phyloP scores from a whole-genome alignment of 2,113 vertebrate species.

The Gnathonemus longibarbis region DNA sequence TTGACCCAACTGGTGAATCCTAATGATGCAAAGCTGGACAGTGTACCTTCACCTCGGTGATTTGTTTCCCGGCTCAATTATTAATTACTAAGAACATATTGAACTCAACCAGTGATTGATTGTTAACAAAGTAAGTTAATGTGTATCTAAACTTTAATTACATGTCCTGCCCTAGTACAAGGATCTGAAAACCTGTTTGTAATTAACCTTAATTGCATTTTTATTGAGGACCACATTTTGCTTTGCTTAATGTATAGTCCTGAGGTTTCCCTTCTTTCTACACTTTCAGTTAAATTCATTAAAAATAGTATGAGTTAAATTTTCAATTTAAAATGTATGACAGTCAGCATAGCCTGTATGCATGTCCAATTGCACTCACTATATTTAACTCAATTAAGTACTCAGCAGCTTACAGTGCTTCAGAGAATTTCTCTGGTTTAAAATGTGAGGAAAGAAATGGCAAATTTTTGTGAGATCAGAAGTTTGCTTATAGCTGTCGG shows the following conservation, averaged over 20 bases:
- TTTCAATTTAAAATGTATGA: not conserved
- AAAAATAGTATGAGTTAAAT: not conserved
- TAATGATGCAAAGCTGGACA: slow-evolving; percentile 18
- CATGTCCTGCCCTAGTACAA: slow-evolving; percentile 53
- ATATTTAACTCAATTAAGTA: not conserved
- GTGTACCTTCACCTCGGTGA: slow-evolving; percentile 46
- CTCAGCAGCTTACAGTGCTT: not conserved
- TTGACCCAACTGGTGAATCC: not conserved
- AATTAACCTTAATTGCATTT: slow-evolving; percentile 62
- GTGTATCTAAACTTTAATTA: slow-evolving; percentile 71
- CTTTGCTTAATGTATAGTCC: slow-evolving; percentile 32
- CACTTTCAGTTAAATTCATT: not conserved
- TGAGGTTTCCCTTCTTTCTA: slow-evolving; percentile 21
- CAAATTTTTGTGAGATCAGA: not conserved
- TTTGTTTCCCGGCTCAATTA: slow-evolving; percentile 64
- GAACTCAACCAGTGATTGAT: slow-evolving; percentile 72
- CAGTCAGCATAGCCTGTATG: too few relatives aligned
- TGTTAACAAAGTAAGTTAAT: slow-evolving; percentile 73
- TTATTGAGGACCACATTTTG: slow-evolving; percentile 30
- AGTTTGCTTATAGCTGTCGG: not conserved
- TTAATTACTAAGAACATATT: slow-evolving; percentile 64
- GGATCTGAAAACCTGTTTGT: slow-evolving; percentile 53
- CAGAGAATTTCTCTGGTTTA: not conserved
- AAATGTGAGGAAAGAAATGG: not conserved
- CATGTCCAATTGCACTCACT: not conserved